phyloP scores from a whole-genome alignment of 2,888 invertebrate genomes.

The Metacarcinus magister region DNA sequence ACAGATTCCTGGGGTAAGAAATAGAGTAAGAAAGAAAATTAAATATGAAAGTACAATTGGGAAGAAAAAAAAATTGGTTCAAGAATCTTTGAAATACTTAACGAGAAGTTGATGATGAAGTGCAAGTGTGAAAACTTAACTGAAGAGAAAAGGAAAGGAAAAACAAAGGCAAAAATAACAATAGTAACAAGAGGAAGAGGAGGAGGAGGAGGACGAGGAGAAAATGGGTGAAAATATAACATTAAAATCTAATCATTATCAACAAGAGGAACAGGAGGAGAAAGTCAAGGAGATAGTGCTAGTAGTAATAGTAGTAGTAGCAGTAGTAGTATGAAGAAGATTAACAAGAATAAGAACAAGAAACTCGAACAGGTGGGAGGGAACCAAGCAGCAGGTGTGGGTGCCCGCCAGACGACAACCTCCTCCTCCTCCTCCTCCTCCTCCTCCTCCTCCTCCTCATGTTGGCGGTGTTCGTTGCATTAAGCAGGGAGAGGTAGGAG shows the following conservation, averaged over 20 bases:
- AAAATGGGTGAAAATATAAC: too few relatives aligned
- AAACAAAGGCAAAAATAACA: too few relatives aligned
- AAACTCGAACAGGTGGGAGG: neutral
- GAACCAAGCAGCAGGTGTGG: neutral
- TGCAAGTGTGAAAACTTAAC: too few relatives aligned
- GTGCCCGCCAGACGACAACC: neutral
- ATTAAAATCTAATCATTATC: too few relatives aligned
- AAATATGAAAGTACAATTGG: too few relatives aligned
- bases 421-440: constrained; percentile 32
- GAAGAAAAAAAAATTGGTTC: too few relatives aligned
- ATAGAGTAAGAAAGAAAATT: constrained; percentile 28
- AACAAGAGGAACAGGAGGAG: neutral
- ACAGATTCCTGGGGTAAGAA: too few relatives aligned
- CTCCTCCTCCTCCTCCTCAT: too few relatives aligned
- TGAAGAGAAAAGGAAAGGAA: too few relatives aligned
- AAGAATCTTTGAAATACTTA: too few relatives aligned
- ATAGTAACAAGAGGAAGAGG: constrained; percentile 36
- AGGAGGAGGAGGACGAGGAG: neutral
- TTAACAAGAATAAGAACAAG: neutral
- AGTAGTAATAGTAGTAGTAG: neutral
- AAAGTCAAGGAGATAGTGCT: neutral
- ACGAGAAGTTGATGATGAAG: too few relatives aligned
- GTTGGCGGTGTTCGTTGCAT: too few relatives aligned
- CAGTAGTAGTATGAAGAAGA: neutral
- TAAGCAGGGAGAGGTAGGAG: neutral